Conservation (phyloP, 2,797 vertebrate genomes). For the Phataginus tetradactyla region DNA sequence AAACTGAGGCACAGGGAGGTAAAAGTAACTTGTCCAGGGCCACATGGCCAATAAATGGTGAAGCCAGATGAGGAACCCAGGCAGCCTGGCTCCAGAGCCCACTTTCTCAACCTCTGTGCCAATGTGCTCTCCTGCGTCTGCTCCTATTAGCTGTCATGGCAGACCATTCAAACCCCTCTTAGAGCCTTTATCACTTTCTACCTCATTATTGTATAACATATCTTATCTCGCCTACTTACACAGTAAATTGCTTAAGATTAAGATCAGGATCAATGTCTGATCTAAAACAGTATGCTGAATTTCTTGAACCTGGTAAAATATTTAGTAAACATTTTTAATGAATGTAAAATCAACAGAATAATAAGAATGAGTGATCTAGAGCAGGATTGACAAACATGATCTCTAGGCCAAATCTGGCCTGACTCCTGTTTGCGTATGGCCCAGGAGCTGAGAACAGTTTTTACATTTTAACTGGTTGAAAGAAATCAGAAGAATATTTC, state of each 20-base stretch:
- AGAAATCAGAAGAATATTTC: background rate
- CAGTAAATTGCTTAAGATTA: background rate
- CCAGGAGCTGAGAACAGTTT: slow-evolving; percentile 9
- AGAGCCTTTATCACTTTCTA: background rate
- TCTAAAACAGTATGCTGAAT: background rate
- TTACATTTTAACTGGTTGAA: background rate
- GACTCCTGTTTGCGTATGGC: background rate
- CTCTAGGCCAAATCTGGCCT: background rate
- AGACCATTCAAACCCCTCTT: background rate
- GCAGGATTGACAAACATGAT: background rate
- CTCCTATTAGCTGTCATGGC: background rate
- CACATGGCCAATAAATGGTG: background rate
- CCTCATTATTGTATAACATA: background rate
- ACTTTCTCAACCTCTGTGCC: background rate
- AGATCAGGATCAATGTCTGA: background rate
- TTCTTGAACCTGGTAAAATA: background rate
- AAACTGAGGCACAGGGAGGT: background rate
- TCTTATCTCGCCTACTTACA: background rate
- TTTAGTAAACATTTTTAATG: background rate
- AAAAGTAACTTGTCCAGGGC: background rate
- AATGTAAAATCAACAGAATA: background rate
- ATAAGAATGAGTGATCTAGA: background rate
- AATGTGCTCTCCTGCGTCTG: background rate
- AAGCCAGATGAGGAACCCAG: background rate
- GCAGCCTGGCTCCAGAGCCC: background rate